Conservation (phyloP, 2,113 vertebrate genomes). For the Eurystomus gularis region DNA sequence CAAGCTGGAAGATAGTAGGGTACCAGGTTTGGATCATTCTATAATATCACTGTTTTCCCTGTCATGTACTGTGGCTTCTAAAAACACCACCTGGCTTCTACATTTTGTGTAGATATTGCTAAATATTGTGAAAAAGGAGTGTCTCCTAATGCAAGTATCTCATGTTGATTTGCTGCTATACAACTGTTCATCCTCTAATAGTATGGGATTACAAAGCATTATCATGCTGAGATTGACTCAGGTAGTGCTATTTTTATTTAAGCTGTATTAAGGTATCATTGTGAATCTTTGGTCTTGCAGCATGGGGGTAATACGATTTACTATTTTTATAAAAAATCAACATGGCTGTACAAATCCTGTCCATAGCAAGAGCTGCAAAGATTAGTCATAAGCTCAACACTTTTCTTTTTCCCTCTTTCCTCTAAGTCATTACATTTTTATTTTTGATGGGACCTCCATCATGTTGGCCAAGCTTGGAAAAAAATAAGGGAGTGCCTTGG, state of each 20-base stretch:
- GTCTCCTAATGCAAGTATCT: slow-evolving; percentile 23
- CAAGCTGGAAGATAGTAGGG: neutral
- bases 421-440: neutral
- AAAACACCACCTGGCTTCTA: neutral
- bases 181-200: slow-evolving; percentile 41
- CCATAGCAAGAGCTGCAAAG: slow-evolving; percentile 33
- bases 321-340: slow-evolving; percentile 72
- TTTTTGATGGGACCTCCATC: neutral
- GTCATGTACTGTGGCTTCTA: neutral
- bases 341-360: slow-evolving; percentile 63
- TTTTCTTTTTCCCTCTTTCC: rapidly evolving
- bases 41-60: neutral
- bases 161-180: slow-evolving; percentile 45
- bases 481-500: neutral
- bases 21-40: neutral
- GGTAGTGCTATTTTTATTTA: slow-evolving; percentile 64
- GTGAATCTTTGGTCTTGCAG: slow-evolving; percentile 60
- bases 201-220: slow-evolving; percentile 59
- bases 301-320: slow-evolving; percentile 71
- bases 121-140: neutral
- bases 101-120: neutral
- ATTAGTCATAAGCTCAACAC: neutral
- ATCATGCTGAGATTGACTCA: slow-evolving; percentile 60
- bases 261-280: slow-evolving; percentile 77
- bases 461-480: neutral